phyloP scores from a whole-genome alignment of 2,888 invertebrate species.

The Chironomus tentans region DNA sequence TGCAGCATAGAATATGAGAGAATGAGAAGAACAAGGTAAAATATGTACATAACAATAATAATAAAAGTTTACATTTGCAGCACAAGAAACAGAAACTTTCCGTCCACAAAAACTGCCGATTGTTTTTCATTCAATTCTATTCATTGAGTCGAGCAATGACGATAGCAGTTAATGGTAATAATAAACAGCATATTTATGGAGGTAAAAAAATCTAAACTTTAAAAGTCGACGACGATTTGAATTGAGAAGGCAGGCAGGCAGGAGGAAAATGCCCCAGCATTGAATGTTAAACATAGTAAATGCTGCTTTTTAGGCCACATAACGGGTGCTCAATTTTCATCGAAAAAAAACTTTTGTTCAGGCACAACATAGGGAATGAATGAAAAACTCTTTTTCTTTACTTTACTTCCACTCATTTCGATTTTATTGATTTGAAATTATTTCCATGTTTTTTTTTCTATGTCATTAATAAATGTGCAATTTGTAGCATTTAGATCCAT shows the following conservation, averaged over 20 bases:
- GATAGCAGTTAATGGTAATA: not conserved
- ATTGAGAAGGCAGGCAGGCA: not conserved
- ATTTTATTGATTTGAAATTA: too few relatives aligned
- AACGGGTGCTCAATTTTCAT: constrained; percentile 10
- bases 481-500: too few relatives aligned
- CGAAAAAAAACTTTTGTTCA: not conserved
- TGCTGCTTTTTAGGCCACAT: constrained; percentile 10
- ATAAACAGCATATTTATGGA: not conserved
- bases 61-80: not conserved
- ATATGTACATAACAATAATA: not conserved
- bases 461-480: too few relatives aligned
- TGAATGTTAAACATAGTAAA: constrained; percentile 3
- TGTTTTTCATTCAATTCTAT: not conserved
- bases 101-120: not conserved
- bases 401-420: too few relatives aligned
- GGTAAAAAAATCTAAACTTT: not conserved
- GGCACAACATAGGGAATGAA: not conserved
- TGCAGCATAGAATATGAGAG: not conserved
- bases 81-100: not conserved
- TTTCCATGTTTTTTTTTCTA: too few relatives aligned
- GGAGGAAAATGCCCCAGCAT: not conserved
- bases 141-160: not conserved
- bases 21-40: not conserved
- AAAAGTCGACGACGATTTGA: too few relatives aligned
- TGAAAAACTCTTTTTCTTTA: too few relatives aligned